phyloP scores from a whole-genome alignment of 30 jellyfish, hydroid and myxozoan species.

The Chironex yamaguchii region DNA sequence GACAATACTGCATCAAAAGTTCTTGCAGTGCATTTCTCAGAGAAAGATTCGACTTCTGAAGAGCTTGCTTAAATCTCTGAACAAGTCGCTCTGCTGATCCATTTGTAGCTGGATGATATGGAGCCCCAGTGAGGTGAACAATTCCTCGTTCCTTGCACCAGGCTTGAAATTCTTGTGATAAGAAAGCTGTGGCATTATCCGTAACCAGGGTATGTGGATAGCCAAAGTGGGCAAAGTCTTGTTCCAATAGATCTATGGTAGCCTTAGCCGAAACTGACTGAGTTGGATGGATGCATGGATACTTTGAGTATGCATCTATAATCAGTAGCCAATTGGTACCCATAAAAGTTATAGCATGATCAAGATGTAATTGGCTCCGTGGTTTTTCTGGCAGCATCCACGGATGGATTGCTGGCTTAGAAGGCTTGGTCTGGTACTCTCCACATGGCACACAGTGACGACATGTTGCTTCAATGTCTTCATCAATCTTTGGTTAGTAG shows the following conservation, averaged over 20 bases:
- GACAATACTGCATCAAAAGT: constrained; percentile 29
- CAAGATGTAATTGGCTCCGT: constrained; percentile 50
- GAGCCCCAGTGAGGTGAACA: constrained; percentile 37
- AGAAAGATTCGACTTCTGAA: not conserved
- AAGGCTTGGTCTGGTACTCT: constrained; percentile 37
- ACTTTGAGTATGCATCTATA: constrained; percentile 55
- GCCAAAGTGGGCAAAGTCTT: constrained; percentile 30
- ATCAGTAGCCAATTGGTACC: constrained; percentile 47
- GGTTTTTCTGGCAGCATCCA: constrained; percentile 51
- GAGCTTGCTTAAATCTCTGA: constrained; percentile 2
- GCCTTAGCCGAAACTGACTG: not conserved
- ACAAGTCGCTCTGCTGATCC: no score
- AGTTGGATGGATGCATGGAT: constrained; percentile 30
- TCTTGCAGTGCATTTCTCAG: constrained; percentile 22
- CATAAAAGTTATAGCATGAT: constrained; percentile 18
- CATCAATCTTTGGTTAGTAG: constrained; percentile 60
- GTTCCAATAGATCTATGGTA: constrained; percentile 25
- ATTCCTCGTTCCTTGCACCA: constrained; percentile 32
- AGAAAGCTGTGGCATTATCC: constrained; percentile 32
- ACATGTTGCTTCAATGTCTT: not conserved
- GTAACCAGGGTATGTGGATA: constrained; percentile 46
- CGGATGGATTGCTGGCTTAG: constrained; percentile 18
- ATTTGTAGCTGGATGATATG: constrained; percentile 58
- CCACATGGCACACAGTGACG: constrained; percentile 28
- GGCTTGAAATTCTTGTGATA: constrained; percentile 18